Conservation (phyloP, 2,797 vertebrate genomes). For the Leptoclinus maculatus region DNA sequence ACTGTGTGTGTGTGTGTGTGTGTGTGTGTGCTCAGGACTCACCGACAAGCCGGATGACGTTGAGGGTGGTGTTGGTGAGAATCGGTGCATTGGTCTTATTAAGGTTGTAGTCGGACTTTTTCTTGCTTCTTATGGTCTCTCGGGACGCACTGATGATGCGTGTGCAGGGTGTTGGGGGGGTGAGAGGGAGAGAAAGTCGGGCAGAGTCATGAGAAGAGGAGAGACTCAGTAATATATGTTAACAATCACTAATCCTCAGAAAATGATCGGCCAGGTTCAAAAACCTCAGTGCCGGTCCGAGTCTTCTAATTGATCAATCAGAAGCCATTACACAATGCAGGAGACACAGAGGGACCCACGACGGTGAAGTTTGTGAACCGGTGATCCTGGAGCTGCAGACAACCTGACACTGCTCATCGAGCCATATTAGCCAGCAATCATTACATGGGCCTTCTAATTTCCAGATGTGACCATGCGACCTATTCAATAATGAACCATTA, state of each 20-base stretch:
- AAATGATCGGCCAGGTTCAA: constrained; percentile 37
- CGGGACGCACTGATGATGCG: constrained; percentile 87
- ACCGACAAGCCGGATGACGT: constrained; percentile 98
- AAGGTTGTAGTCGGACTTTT: constrained; percentile 96
- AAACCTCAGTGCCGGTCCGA: constrained; percentile 45
- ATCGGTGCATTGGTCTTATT: constrained; percentile 96
- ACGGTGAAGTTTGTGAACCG: constrained; percentile 47
- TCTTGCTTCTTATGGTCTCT: constrained; percentile 93
- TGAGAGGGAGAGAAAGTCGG: constrained; percentile 17
- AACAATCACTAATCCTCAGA: constrained; percentile 45
- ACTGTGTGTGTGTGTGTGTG: neutral
- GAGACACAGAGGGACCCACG: constrained; percentile 28
- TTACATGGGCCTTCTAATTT: constrained; percentile 50
- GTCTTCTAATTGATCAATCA: constrained; percentile 73
- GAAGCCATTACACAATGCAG: constrained; percentile 58
- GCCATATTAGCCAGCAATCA: constrained; percentile 56
- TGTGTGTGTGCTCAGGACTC: constrained; percentile 65
- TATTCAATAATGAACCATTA: constrained; percentile 60
- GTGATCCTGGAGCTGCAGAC: constrained; percentile 52
- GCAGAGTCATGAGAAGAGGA: constrained; percentile 20
- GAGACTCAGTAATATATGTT: constrained; percentile 27
- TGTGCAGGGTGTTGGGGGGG: constrained; percentile 1
- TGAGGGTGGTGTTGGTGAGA: constrained; percentile 98
- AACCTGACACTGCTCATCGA: constrained; percentile 56
- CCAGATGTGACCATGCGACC: constrained; percentile 44